These are phyloP conservation scores for Drosophila erecta DNA, from an alignment of 1,140 invertebrate species.

Conservation along the genomic window DNA sequence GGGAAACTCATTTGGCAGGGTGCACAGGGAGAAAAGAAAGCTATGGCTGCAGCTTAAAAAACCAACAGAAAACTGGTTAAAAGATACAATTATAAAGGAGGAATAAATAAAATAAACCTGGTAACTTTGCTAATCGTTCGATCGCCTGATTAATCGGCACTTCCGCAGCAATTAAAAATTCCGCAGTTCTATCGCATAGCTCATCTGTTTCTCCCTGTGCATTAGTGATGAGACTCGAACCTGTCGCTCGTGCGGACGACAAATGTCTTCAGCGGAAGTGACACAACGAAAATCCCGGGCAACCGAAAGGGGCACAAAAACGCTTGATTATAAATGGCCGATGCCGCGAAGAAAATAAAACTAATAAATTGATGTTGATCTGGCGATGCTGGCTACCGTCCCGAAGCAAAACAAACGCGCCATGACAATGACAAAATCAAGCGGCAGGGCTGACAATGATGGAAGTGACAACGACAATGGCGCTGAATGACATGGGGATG, in stretches of 20 bases:
- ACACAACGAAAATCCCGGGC: constrained; percentile 63
- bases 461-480: constrained; percentile 75
- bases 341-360: constrained; percentile 71
- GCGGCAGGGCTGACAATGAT: constrained; percentile 68
- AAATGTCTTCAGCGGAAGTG: constrained; percentile 76
- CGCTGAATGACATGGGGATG: constrained; percentile 54
- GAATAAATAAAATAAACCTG: no score
- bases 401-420: constrained; percentile 7
- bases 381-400: constrained; percentile 32
- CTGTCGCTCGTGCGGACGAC: constrained; percentile 77
- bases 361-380: constrained; percentile 77
- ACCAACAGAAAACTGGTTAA: no score
- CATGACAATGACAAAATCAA: constrained; percentile 80
- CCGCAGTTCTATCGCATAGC: no score
- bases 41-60: no score
- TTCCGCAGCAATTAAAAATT: no score
- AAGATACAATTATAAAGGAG: no score
- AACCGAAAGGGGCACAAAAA: constrained; percentile 33
- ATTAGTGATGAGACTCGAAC: constrained; percentile 23
- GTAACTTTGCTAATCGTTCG: no score
- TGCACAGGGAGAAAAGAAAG: not conserved
- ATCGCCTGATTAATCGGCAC: no score
- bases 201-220: not conserved
- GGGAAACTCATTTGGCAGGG: constrained; percentile 35
- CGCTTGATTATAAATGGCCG: constrained; percentile 71